Conservation (phyloP, 1,140 invertebrate genomes). For the Trachymyrmex septentrionalis region DNA sequence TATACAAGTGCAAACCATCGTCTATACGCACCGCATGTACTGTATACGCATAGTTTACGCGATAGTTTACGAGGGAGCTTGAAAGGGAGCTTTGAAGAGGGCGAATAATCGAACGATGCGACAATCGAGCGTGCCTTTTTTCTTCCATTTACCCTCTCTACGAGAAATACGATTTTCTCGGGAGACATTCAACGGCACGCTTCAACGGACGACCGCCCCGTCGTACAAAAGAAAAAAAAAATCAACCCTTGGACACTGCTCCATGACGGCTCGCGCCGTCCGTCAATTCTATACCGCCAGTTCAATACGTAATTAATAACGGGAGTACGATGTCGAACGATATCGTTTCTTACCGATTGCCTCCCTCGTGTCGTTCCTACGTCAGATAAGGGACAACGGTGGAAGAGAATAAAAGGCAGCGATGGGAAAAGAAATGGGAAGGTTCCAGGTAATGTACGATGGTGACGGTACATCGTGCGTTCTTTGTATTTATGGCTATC, state of each 20-base stretch:
- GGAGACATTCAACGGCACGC: constrained; percentile 37
- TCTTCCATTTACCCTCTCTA: background rate
- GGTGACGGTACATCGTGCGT: constrained; percentile 31
- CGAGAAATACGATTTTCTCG: constrained; percentile 33
- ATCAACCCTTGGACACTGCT: constrained; percentile 12
- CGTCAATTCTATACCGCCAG: constrained; percentile 2
- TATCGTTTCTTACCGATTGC: constrained; percentile 50
- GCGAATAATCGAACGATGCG: constrained; percentile 33
- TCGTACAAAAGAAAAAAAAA: background rate
- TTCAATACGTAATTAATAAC: constrained; percentile 55
- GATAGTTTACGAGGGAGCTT: constrained; percentile 23
- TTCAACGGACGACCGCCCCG: background rate
- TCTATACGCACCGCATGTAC: background rate
- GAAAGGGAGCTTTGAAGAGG: too few relatives aligned
- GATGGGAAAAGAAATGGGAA: constrained; percentile 43
- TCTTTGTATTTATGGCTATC: constrained; percentile 31
- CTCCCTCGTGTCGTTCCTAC: constrained; percentile 11
- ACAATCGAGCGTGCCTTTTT: background rate
- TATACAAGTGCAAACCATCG: constrained; percentile 1
- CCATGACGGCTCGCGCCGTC: background rate
- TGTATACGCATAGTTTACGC: background rate
- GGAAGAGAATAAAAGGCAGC: constrained; percentile 17
- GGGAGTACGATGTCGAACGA: constrained; percentile 49
- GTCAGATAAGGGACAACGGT: constrained; percentile 37
- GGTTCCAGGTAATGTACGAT: constrained; percentile 36